Conservation (phyloP, 2,113 vertebrate genomes). For the Nesoenas mayeri region DNA sequence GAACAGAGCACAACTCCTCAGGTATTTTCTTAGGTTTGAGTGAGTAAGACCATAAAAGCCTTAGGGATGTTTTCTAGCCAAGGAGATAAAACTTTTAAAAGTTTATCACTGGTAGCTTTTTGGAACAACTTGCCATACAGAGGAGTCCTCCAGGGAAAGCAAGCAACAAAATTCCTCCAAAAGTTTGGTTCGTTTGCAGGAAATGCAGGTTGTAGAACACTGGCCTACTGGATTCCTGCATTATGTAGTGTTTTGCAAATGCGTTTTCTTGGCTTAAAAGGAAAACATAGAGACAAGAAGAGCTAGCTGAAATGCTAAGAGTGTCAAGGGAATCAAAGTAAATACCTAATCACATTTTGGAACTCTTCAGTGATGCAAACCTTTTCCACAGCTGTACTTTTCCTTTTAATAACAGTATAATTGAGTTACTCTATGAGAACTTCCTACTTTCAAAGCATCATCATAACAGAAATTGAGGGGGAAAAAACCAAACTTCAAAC, state of each 20-base stretch:
- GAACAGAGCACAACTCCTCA: background rate
- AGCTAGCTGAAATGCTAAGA: background rate
- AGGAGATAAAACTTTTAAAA: background rate
- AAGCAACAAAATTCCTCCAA: background rate
- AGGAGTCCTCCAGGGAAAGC: background rate
- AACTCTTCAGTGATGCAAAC: background rate
- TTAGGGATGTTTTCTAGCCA: background rate
- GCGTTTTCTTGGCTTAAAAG: background rate
- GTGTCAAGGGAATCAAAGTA: background rate
- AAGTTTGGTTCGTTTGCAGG: background rate
- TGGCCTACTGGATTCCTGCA: background rate
- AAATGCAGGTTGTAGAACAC: background rate
- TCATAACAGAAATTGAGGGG: background rate
- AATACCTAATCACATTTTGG: background rate
- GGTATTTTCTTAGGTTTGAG: background rate
- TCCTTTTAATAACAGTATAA: background rate
- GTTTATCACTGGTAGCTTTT: background rate
- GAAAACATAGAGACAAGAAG: background rate
- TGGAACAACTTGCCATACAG: background rate
- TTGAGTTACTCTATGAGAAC: background rate
- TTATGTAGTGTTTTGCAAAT: background rate
- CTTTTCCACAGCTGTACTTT: background rate
- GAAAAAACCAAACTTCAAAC: background rate
- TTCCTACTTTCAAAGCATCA: slow-evolving; percentile 1
- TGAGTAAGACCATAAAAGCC: background rate